A percentile compares a stretch with the other conserved stretches of the same genome.
Conservation (phyloP, 2,797 vertebrate species). For the Leptodactylus fallax region DNA sequence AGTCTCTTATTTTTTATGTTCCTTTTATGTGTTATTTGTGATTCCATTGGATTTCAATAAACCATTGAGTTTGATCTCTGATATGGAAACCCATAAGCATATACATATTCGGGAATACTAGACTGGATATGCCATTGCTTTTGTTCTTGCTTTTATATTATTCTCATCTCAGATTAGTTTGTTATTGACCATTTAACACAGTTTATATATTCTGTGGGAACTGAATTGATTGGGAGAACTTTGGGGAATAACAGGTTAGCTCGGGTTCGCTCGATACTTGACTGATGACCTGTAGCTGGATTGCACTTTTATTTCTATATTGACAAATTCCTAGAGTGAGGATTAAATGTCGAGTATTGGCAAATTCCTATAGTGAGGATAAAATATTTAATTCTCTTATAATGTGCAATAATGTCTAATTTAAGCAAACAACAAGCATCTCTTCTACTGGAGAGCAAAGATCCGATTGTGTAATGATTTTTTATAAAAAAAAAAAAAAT, state of each 20-base stretch:
- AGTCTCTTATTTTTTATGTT: not conserved
- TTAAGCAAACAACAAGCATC: not conserved
- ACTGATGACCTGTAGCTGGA: slow-evolving; percentile 49
- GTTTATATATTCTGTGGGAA: slow-evolving; percentile 43
- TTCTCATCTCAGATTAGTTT: slow-evolving; percentile 30
- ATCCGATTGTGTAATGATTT: no score
- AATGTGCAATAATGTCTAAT: not conserved
- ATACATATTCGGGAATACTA: not conserved
- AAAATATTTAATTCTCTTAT: slow-evolving; percentile 28
- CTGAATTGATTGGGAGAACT: slow-evolving; percentile 36
- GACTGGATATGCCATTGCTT: not conserved
- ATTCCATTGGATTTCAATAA: slow-evolving; percentile 30
- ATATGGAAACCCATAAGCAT: not conserved
- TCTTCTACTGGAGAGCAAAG: not conserved
- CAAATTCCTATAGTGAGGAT: slow-evolving; percentile 3
- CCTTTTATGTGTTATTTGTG: not conserved
- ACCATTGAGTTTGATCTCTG: not conserved
- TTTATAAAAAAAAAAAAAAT: no score
- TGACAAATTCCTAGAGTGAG: slow-evolving; percentile 34
- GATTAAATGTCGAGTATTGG: slow-evolving; percentile 38
- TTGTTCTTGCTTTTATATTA: not conserved
- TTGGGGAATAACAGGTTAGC: slow-evolving; percentile 43
- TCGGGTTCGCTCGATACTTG: slow-evolving; percentile 32
- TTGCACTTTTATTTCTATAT: slow-evolving; percentile 41
- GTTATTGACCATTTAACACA: slow-evolving; percentile 11